Conservation (phyloP, 2,888 invertebrate species). For the Ceraclea dissimilis region DNA sequence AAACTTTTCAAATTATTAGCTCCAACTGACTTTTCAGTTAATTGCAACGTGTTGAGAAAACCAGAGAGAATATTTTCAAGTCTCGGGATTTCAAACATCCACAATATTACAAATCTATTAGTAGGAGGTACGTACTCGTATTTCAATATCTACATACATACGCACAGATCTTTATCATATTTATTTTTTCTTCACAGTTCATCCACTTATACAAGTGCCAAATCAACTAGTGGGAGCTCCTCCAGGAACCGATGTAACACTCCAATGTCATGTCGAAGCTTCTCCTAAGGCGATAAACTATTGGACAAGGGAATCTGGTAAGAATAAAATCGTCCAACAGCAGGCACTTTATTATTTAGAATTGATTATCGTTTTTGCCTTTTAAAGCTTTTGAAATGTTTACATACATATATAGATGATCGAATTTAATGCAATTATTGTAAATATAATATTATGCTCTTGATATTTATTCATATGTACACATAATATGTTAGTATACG, state of each 20-base stretch:
- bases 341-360: neutral
- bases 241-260: constrained; percentile 74
- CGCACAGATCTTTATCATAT: neutral
- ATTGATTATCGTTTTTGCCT: neutral
- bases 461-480: no score
- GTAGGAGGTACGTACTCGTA: no score
- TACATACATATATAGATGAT: no score
- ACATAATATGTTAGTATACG: neutral
- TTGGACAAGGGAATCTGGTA: constrained; percentile 86
- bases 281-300: constrained; percentile 92
- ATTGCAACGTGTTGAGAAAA: constrained; percentile 1
- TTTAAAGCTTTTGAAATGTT: no score
- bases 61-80: constrained; percentile 1
- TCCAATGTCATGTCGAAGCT: constrained; percentile 82
- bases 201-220: constrained; percentile 87
- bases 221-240: constrained; percentile 89
- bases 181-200: constrained; percentile 53
- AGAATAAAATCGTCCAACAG: constrained; percentile 31
- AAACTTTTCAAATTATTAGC: constrained; percentile 2
- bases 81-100: no score
- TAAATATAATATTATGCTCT: no score
- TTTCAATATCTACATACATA: no score
- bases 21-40: constrained; percentile 1
- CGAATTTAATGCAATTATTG: no score
- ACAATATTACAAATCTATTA: no score